Conservation (phyloP, 2,888 invertebrate species). For the Hirtodrosophila histrioides region DNA sequence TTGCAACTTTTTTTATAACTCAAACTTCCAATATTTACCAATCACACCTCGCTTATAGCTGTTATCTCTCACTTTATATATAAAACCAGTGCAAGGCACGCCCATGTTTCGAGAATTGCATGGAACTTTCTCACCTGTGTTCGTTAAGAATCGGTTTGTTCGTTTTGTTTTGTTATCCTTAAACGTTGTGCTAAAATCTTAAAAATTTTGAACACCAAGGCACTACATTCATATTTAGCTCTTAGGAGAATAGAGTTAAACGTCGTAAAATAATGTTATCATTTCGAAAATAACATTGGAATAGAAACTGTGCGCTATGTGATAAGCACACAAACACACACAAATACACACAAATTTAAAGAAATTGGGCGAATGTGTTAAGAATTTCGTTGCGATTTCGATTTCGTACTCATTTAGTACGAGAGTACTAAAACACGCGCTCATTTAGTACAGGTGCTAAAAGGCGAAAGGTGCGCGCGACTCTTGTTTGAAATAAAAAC, state of each 20-base stretch:
- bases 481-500: slow-evolving; percentile 1
- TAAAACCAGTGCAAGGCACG: slow-evolving; percentile 1
- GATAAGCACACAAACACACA: slow-evolving; percentile 51
- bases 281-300: slow-evolving; percentile 24
- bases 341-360: slow-evolving; percentile 27
- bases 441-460: slow-evolving; percentile 45
- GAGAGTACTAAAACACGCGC: slow-evolving; percentile 42
- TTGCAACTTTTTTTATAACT: background rate
- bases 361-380: slow-evolving; percentile 9
- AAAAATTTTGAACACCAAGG: slow-evolving; percentile 50
- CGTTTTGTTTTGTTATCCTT: slow-evolving; percentile 54
- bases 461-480: slow-evolving; percentile 39
- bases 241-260: slow-evolving; percentile 42
- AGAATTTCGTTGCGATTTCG: slow-evolving; percentile 28
- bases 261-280: slow-evolving; percentile 50
- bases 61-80: slow-evolving; percentile 16
- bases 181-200: slow-evolving; percentile 53
- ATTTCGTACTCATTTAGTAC: slow-evolving; percentile 24
- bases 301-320: slow-evolving; percentile 20
- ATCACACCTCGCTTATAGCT: slow-evolving; percentile 3
- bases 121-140: slow-evolving; percentile 51
- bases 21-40: slow-evolving; percentile 16
- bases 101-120: slow-evolving; percentile 5
- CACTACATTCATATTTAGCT: slow-evolving; percentile 55
- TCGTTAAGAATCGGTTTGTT: slow-evolving; percentile 61